A percentile compares a stretch with the other conserved stretches of the same genome.
phyloP scores from a whole-genome alignment of 2,797 vertebrate species.

The Ataeniobius toweri region DNA sequence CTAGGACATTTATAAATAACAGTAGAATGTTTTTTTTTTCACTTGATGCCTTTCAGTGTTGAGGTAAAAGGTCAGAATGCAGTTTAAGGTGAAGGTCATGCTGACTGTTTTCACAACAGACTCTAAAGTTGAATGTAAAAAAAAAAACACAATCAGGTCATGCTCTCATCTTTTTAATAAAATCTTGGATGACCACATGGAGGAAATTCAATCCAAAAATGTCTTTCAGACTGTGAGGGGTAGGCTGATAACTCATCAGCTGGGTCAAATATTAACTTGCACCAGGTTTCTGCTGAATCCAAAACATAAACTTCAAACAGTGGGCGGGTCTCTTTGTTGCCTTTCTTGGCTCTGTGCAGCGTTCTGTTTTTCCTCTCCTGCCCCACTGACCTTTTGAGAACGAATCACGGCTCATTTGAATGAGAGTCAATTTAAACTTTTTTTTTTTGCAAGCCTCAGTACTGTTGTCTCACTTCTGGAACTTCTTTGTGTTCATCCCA shows the following conservation, averaged over 20 bases:
- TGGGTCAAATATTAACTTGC: slow-evolving; percentile 58
- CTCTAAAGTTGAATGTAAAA: neutral
- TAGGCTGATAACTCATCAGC: neutral
- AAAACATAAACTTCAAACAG: slow-evolving; percentile 14
- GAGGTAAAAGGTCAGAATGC: neutral
- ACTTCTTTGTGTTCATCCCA: slow-evolving; percentile 17
- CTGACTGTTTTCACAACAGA: neutral
- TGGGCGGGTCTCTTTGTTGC: neutral
- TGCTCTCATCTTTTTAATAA: neutral
- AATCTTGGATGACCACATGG: neutral
- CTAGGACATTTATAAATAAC: no score
- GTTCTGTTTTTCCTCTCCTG: slow-evolving; percentile 5
- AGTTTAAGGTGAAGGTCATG: neutral
- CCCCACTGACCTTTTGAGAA: slow-evolving; percentile 47
- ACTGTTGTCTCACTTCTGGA: neutral
- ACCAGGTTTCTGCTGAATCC: neutral
- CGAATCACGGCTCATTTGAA: slow-evolving; percentile 6
- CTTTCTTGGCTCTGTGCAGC: neutral
- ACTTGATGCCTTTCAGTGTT: neutral
- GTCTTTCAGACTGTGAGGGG: neutral
- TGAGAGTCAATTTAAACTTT: slow-evolving; percentile 1
- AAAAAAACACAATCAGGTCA: neutral
- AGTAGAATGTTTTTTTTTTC: neutral
- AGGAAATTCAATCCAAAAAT: neutral
- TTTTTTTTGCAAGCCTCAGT: neutral